Evolutionary conservation across 2,113 vertebrate species (phyloP), one percentile per base, ranked within the genome.

Genomic region (Maccullochella peelii): DNA sequence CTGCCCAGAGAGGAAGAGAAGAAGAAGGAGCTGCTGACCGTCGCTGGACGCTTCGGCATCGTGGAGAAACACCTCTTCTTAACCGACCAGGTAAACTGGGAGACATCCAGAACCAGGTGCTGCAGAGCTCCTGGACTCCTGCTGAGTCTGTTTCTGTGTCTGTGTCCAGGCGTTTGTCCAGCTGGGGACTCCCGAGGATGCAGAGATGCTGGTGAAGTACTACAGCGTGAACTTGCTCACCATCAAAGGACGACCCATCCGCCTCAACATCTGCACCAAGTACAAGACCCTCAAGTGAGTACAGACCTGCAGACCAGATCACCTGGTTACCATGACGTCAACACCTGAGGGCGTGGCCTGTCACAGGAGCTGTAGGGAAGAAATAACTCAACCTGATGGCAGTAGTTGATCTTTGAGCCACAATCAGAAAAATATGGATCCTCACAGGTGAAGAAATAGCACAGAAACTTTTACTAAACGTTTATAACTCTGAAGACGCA

Each of bases 131-230:
- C 1, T 5, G 15, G 44, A 5, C 14, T 8, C 8, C 4, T 20
- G 36, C 27, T 59, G 36, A 47, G 2, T 40, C 5, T 44, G 33
- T 6, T n/a, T 21, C 7, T 21, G 11, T 72, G 2, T 61, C 12
- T 78, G 2, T 16, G 6, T 59, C 4, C 70, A 99, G 98, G 98
- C 97, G 0, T 99, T 99, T 82, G 95, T 99, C 58, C 97, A 99
- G 93, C 96, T 99, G 96, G 95, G 96, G 0, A 96, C 95, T 5
- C 95, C 97, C 1, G 96, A 97, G 72, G 98, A 99, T 83, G 97
- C 98, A 15, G 96, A 98, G 87, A 97, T 97, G 94, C 95, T 97
- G 89, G 98, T 98, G 0, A 98, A 99, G 57, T 99, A 99, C 86
- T 99, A 98, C 23, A 98, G 93, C 38, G 90, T 97, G 67, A 96